Conservation (phyloP, 2,113 vertebrate species). For the Corythornis madagascariensis region DNA sequence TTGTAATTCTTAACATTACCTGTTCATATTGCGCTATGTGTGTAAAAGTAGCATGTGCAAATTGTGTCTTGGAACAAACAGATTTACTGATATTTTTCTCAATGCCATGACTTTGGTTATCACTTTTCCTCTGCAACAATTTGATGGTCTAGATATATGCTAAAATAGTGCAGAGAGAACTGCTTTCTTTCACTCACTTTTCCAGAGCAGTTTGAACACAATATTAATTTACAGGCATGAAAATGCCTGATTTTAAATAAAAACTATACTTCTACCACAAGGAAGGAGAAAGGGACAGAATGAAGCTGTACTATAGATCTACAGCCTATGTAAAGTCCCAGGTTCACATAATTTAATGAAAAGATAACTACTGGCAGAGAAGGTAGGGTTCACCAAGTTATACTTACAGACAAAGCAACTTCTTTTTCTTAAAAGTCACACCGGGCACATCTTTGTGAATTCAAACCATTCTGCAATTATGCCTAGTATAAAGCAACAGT, state of each 20-base stretch:
- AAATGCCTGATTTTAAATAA: not conserved
- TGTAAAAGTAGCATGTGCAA: not conserved
- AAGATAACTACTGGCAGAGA: not conserved
- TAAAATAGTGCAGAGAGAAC: not conserved
- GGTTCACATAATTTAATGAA: not conserved
- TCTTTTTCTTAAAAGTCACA: not conserved
- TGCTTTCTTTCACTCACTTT: not conserved
- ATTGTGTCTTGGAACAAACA: not conserved
- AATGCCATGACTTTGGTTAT: not conserved
- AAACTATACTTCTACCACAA: not conserved
- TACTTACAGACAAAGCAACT: not conserved
- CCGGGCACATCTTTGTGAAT: not conserved
- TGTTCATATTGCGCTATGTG: not conserved
- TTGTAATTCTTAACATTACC: not conserved
- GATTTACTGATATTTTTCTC: not conserved
- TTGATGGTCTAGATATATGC: not conserved
- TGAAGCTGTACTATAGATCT: not conserved
- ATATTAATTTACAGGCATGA: accelerated
- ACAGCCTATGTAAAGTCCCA: not conserved
- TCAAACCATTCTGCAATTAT: not conserved
- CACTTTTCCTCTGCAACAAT: not conserved
- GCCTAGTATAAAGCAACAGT: not conserved
- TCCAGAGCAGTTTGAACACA: not conserved
- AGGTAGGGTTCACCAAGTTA: not conserved
- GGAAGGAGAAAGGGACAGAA: not conserved